These are phyloP conservation scores for Tetheella fluctuosa DNA, from an alignment of 2,888 invertebrate species.

Conservation along the genomic window DNA sequence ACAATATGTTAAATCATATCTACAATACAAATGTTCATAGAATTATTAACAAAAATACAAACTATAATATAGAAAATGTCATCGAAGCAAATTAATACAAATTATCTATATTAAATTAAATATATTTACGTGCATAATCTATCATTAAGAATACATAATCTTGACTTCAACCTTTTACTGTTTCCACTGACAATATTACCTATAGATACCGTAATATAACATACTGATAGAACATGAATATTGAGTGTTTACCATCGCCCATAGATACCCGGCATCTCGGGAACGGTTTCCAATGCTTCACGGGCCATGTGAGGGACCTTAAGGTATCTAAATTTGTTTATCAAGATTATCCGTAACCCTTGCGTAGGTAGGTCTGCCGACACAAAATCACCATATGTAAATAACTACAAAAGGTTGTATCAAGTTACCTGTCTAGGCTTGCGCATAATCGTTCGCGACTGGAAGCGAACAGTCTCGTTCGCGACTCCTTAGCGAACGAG, in stretches of 20 bases:
- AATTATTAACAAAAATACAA: neutral
- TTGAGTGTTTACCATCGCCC: constrained; percentile 9
- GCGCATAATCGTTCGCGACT: too few relatives aligned
- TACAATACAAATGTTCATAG: neutral
- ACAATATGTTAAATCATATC: neutral
- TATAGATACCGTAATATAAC: neutral
- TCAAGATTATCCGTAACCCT: neutral
- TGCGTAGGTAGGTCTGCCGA: neutral
- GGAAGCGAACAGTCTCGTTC: too few relatives aligned
- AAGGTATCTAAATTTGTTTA: constrained; percentile 9
- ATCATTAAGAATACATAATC: too few relatives aligned
- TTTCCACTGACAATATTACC: neutral
- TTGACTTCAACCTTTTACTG: too few relatives aligned
- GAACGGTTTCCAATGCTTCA: neutral
- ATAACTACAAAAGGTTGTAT: neutral
- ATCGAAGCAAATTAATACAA: too few relatives aligned
- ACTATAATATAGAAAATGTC: too few relatives aligned
- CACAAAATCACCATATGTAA: neutral
- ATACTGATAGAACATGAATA: constrained; percentile 9
- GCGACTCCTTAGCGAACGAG: too few relatives aligned
- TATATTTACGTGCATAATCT: too few relatives aligned
- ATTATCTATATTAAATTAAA: too few relatives aligned
- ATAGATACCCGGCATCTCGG: neutral
- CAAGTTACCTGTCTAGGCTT: neutral
- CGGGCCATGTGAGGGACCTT: constrained; percentile 6